phyloP scores from a whole-genome alignment of 2,113 vertebrate species.

The Podarcis raffonei region DNA sequence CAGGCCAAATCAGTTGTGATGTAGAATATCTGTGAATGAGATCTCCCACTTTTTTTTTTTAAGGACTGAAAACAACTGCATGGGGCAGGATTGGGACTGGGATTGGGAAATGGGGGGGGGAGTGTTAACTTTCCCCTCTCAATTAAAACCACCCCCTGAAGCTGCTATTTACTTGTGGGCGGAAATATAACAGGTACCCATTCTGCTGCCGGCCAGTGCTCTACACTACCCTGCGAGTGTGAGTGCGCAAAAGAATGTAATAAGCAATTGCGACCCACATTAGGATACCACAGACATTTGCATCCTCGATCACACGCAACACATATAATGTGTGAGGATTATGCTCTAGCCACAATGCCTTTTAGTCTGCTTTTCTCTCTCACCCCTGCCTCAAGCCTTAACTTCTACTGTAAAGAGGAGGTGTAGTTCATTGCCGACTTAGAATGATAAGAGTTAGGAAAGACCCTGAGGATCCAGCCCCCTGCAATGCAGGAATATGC shows the following conservation, averaged over 20 bases:
- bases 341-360: not conserved
- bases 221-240: not conserved
- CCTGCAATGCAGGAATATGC: no score
- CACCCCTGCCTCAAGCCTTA: not conserved
- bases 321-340: not conserved
- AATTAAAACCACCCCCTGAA: not conserved
- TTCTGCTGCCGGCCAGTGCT: not conserved
- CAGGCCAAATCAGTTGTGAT: not conserved
- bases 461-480: no score
- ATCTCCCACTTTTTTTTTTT: not conserved
- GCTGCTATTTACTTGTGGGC: not conserved
- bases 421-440: not conserved
- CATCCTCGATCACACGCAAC: not conserved
- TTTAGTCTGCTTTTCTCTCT: not conserved
- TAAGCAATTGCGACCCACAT: not conserved
- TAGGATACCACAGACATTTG: not conserved
- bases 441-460: no score
- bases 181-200: not conserved
- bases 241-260: not conserved
- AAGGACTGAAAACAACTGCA: not conserved
- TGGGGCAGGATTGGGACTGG: not conserved
- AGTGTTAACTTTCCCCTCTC: not conserved
- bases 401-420: not conserved
- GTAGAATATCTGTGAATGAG: not conserved
- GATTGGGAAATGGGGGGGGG: not conserved